A percentile compares a stretch with the other conserved stretches of the same genome.
phyloP scores from a whole-genome alignment of 2,888 invertebrate genomes.

The Zygaena filipendulae region DNA sequence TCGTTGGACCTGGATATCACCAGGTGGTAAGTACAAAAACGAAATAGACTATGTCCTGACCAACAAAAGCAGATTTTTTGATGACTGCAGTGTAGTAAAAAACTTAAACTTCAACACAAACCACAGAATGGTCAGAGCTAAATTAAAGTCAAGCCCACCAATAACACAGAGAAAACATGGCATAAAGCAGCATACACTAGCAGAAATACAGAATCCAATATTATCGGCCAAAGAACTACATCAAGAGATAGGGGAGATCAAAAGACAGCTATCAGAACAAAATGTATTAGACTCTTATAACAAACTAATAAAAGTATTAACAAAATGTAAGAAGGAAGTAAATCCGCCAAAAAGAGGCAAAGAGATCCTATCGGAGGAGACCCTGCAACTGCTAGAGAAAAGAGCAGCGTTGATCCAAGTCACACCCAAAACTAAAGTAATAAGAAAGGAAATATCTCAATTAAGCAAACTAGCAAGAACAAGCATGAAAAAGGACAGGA shows the following conservation, averaged over 20 bases:
- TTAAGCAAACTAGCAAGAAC: constrained; percentile 20
- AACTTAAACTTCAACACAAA: constrained; percentile 12
- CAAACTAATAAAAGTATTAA: constrained; percentile 4
- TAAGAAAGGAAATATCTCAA: constrained; percentile 14
- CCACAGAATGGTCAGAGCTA: constrained; percentile 15
- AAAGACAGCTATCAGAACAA: constrained; percentile 14
- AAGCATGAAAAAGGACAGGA: constrained; percentile 18
- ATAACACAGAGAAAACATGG: constrained; percentile 20
- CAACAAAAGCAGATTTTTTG: constrained; percentile 9
- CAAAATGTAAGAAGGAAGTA: too few relatives aligned
- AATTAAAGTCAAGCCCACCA: constrained; percentile 12
- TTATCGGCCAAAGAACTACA: too few relatives aligned
- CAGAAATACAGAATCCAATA: too few relatives aligned
- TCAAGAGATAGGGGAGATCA: constrained; percentile 5
- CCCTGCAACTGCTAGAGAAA: constrained; percentile 9
- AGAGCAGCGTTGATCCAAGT: constrained; percentile 13
- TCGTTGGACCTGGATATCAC: constrained; percentile 18
- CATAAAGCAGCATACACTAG: too few relatives aligned
- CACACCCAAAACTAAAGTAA: constrained; percentile 13
- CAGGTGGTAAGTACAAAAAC: constrained; percentile 12
- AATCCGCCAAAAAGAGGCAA: too few relatives aligned
- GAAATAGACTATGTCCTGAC: constrained; percentile 17
- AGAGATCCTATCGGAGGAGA: too few relatives aligned
- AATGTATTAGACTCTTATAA: constrained; percentile 7
- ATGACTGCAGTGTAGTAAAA: constrained; percentile 8